A percentile compares a stretch with the other conserved stretches of the same genome.
phyloP scores from a whole-genome alignment of 1,140 invertebrate species.

The Parapsyche elsis region DNA sequence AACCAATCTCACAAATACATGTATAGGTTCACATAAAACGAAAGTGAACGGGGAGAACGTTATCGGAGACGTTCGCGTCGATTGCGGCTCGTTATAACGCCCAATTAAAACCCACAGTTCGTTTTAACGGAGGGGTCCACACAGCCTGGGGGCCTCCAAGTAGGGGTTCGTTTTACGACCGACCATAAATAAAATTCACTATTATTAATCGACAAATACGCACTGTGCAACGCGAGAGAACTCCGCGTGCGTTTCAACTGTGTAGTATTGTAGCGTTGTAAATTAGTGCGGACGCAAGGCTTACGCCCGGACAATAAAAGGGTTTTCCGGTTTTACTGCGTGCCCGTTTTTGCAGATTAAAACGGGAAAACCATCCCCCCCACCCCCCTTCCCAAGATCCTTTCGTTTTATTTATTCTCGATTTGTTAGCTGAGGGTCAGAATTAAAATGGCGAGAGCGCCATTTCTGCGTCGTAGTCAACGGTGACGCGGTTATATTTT shows the following conservation, averaged over 20 bases:
- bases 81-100: too few species aligned
- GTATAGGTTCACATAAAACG: too few species aligned
- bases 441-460: conserved; percentile 9
- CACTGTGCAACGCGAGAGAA: too few species aligned
- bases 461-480: conserved; percentile 8
- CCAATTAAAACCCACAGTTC: too few species aligned
- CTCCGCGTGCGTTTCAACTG: background rate
- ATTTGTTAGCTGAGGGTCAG: conserved; percentile 11
- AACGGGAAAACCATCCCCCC: background rate
- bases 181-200: too few species aligned
- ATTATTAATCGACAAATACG: too few species aligned
- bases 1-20: too few species aligned
- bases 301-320: conserved; percentile 19
- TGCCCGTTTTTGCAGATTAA: conserved; percentile 36
- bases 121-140: too few species aligned
- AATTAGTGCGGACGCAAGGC: conserved; percentile 8
- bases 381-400: background rate
- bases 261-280: background rate
- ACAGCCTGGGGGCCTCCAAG: too few species aligned
- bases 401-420: conserved; percentile 22
- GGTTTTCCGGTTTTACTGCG: conserved; percentile 36
- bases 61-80: too few species aligned
- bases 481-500: background rate
- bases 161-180: too few species aligned
- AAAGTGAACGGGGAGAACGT: too few species aligned